Evolutionary conservation across 2,797 vertebrate species (phyloP).

Genomic region (Pyrrhura leucotis): DNA sequence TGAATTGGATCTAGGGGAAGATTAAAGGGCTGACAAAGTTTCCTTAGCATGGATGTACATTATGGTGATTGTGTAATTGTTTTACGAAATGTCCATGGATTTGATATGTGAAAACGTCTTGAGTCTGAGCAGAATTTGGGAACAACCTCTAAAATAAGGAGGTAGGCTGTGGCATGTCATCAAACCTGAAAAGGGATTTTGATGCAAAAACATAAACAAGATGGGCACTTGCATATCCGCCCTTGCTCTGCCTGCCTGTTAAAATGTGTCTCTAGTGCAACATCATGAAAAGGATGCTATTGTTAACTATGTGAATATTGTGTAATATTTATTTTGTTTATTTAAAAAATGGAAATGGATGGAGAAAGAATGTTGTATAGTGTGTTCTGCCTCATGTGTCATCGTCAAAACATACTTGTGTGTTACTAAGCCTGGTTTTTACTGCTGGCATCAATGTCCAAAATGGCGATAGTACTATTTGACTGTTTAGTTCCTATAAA

Average conservation of each 20-base stretch:
- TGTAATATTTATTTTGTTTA: neutral
- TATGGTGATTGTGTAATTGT: neutral
- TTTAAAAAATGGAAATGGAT: neutral
- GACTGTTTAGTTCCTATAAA: neutral
- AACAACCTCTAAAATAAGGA: neutral
- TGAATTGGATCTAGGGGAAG: neutral
- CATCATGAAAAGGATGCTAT: accelerated
- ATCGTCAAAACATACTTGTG: neutral
- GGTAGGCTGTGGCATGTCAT: neutral
- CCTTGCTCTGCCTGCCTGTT: neutral
- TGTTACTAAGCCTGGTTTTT: neutral
- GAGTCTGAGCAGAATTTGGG: neutral
- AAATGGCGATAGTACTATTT: neutral
- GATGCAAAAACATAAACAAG: neutral
- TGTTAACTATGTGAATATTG: neutral
- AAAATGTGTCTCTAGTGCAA: neutral
- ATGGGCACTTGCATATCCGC: neutral
- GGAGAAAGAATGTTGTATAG: neutral
- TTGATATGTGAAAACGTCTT: neutral
- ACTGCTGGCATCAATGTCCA: accelerated
- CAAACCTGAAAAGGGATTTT: neutral
- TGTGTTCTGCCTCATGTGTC: neutral
- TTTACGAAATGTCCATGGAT: neutral
- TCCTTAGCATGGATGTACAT: neutral
- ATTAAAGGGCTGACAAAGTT: neutral